Evolutionary conservation across 2,888 invertebrate species (phyloP), one percentile per base, ranked within the genome.

Genomic region (Malthinus seriepunctatus): DNA sequence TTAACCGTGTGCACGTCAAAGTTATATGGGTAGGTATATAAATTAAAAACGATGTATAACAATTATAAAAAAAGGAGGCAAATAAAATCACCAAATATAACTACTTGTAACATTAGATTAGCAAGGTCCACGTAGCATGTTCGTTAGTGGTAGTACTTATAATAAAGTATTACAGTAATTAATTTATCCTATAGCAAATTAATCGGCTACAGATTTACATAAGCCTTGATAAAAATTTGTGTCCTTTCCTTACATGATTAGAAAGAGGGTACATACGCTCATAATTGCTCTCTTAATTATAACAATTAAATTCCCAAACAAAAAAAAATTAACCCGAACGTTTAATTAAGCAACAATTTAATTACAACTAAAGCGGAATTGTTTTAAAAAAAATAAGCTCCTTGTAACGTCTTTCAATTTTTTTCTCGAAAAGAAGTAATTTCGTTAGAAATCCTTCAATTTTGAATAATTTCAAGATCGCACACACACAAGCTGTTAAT

Each of bases 171-270:
- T 42, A 31, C 48, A 9, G 52, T 34, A 57, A 57, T 57, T 57
- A 57, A 52, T 52, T 52, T 57, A 51, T 46, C 51, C 51, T 35
- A 56, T 56, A 31, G 49, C 47, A 52, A 57, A 51, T 55, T 55
- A 55, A 55, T 49, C 49, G 31, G 34, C 14, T 12, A 8, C 31
- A 49, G 49, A 57, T 57, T 57, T 52, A 57, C 52, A 57, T 57
- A 52, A 52, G 52, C 57, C 57, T 52, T 52, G 57, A 51, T 47
- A 42, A 14, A 23, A 52, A 31, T 38, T 34, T 42, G 38, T 39
- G 47, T 51, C 48, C 57, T 52, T 51, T 56, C 38, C 46, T 37
- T 54, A 53, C 9, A 23, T 23, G 46, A 45, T 52, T 45, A 45
- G 45, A 37, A 52, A 14, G 14, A 37, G 35, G 31, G 45, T 45